phyloP scores from a whole-genome alignment of 92 coral and sea anemone genomes.

The Umimayanthus chanpuru region DNA sequence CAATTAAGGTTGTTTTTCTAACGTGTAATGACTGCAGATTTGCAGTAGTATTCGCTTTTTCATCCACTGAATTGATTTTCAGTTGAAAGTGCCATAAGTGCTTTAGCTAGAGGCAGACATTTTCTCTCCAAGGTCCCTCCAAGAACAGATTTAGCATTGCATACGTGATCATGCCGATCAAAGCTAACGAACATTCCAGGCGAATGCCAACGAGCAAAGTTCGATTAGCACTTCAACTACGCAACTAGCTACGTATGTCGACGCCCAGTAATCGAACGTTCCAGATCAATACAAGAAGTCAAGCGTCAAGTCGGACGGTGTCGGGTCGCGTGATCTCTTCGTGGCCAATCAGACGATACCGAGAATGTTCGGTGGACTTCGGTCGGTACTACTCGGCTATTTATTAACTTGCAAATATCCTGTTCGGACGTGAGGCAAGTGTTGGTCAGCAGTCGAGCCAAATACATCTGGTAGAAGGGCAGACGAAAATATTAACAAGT shows the following conservation, averaged over 20 bases:
- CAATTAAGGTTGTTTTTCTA: background rate
- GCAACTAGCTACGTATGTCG: background rate
- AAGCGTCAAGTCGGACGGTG: background rate
- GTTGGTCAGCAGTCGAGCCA: too few species aligned
- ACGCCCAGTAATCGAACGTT: constrained; percentile 29
- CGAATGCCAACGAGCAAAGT: background rate
- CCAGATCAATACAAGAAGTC: constrained; percentile 13
- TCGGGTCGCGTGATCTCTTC: constrained; percentile 2
- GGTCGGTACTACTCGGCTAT: background rate
- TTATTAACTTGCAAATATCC: too few species aligned
- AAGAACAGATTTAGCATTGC: too few species aligned
- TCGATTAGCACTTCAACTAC: constrained; percentile 14
- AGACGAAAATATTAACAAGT: too few species aligned
- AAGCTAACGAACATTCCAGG: background rate
- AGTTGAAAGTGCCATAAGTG: background rate
- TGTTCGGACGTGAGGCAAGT: too few species aligned
- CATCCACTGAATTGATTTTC: background rate
- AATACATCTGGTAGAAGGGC: too few species aligned
- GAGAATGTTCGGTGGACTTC: constrained; percentile 26
- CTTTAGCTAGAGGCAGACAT: too few species aligned
- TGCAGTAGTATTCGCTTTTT: background rate
- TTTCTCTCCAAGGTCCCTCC: too few species aligned
- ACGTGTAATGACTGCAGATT: background rate
- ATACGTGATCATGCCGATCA: background rate
- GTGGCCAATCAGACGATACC: constrained; percentile 1